Evolutionary conservation across 1,140 invertebrate genomes (phyloP), one percentile per base, ranked within the genome.

Genomic region (Polypedilum pembai): DNA sequence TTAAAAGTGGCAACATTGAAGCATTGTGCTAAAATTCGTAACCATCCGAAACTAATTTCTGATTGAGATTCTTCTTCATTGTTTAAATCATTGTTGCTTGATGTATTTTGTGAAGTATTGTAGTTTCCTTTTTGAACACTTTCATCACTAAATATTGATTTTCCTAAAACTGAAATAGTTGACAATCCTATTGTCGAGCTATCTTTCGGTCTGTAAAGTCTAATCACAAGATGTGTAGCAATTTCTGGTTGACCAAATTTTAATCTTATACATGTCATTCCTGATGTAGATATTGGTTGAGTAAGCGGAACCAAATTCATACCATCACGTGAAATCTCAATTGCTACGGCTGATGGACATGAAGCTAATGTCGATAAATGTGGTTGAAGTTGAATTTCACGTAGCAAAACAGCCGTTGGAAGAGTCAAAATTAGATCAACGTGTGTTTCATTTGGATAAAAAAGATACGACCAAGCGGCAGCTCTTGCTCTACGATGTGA

Each of bases 391-490:
- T 95, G 93, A 8, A 97, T 90, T 85, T 96, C 93, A 79, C 89
- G 90, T n/a, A 96, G 82, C 73, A 95, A 83, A 78, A 95, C 88
- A n/a, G 94, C 93, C 80, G 92, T 95, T 0, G 94, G 94, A 77
- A 96, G 82, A n/a, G 89, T 90, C 20, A 96, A 87, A 7, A 89
- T 92, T 7, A 96, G 85, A 80, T 95, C 93, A 0, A 95, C 90
- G 84, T 91, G 93, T 8, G 88, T 88, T 83, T 96, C 94, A 77
- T 94, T 92, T 0, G 93, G 92, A 82, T 94, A 94, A 83, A 95
- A 97, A 82, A 96, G 93, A 82, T 96, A 95, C 41, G 92, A 92
- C 92, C 94, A 95, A 65, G 94, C 91, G 1, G 94, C 90, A 7
- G 92, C 92, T 74, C 94, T 85, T 0, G 94, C 91, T 76, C 94